phyloP scores from a whole-genome alignment of 2,113 vertebrate genomes.

The Oncorhynchus nerka region DNA sequence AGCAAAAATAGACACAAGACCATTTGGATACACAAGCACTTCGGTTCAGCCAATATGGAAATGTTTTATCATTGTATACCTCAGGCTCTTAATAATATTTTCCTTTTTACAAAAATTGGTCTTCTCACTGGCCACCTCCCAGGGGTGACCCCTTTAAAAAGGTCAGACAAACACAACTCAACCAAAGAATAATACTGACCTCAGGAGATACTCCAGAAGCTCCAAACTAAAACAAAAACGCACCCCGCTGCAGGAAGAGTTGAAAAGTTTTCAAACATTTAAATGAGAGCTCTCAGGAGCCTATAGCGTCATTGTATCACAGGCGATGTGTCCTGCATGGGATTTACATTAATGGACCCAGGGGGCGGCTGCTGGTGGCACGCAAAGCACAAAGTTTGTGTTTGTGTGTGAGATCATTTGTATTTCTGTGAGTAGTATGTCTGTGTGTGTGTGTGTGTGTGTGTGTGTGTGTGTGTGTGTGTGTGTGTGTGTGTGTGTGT shows the following conservation, averaged over 20 bases:
- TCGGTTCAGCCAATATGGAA: not conserved
- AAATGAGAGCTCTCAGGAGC: slow-evolving; percentile 32
- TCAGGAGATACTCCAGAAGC: slow-evolving; percentile 28
- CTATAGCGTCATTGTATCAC: slow-evolving; percentile 35
- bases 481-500: slow-evolving; percentile 3
- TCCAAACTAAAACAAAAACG: slow-evolving; percentile 45
- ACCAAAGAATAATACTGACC: slow-evolving; percentile 23
- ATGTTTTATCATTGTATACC: not conserved
- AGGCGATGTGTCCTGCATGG: slow-evolving; percentile 43
- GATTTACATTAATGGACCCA: slow-evolving; percentile 37
- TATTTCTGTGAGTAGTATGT: not conserved
- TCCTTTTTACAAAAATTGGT: not conserved
- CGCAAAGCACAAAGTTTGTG: slow-evolving; percentile 26
- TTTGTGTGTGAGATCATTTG: slow-evolving; percentile 1
- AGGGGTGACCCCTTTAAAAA: slow-evolving; percentile 32
- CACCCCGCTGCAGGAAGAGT: slow-evolving; percentile 20
- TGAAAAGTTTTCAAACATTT: slow-evolving; percentile 48
- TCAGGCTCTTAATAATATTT: not conserved
- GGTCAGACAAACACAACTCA: slow-evolving; percentile 57
- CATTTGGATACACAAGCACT: slow-evolving; percentile 6
- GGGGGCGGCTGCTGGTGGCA: slow-evolving; percentile 1
- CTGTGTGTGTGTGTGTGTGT: slow-evolving; percentile 2
- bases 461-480: slow-evolving; percentile 6
- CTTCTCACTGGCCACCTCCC: not conserved
- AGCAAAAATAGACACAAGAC: not conserved